phyloP scores from a whole-genome alignment of 30 jellyfish, hydroid and myxozoan species.

The Aurelia sp. region DNA sequence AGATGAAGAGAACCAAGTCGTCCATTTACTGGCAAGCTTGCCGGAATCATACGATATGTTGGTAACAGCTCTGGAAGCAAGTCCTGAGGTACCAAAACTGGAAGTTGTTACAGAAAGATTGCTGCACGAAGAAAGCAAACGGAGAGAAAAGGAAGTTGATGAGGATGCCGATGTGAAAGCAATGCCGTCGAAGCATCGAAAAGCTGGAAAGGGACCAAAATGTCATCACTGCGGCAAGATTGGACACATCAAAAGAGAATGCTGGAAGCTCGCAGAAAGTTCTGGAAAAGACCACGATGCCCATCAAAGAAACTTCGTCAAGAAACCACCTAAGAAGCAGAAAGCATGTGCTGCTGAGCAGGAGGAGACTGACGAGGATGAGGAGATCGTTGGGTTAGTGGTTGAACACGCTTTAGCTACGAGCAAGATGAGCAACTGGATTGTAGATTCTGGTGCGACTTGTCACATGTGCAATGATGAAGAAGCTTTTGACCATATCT shows the following conservation, averaged over 20 bases:
- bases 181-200: slow-evolving; percentile 5
- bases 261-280: slow-evolving; percentile 9
- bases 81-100: slow-evolving; percentile 51
- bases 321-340: not conserved
- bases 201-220: slow-evolving; percentile 14
- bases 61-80: slow-evolving; percentile 80
- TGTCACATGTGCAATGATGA: slow-evolving; percentile 55
- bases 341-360: slow-evolving; percentile 39
- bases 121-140: slow-evolving; percentile 58
- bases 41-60: slow-evolving; percentile 58
- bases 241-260: slow-evolving; percentile 55
- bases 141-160: slow-evolving; percentile 21
- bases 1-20: slow-evolving; percentile 64
- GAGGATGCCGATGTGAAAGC: not conserved
- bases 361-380: slow-evolving; percentile 1
- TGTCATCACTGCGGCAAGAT: slow-evolving; percentile 64
- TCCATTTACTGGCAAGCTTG: slow-evolving; percentile 63
- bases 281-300: too few relatives aligned
- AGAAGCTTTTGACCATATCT: too few relatives aligned
- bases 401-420: not conserved
- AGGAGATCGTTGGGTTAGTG: slow-evolving; percentile 15
- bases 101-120: slow-evolving; percentile 61
- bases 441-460: slow-evolving; percentile 76
- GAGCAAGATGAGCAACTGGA: slow-evolving; percentile 33
- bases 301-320: not conserved